A percentile compares a stretch with the other conserved stretches of the same genome.
phyloP scores from a whole-genome alignment of 2,113 vertebrate species.

The Phrynosoma platyrhinos region DNA sequence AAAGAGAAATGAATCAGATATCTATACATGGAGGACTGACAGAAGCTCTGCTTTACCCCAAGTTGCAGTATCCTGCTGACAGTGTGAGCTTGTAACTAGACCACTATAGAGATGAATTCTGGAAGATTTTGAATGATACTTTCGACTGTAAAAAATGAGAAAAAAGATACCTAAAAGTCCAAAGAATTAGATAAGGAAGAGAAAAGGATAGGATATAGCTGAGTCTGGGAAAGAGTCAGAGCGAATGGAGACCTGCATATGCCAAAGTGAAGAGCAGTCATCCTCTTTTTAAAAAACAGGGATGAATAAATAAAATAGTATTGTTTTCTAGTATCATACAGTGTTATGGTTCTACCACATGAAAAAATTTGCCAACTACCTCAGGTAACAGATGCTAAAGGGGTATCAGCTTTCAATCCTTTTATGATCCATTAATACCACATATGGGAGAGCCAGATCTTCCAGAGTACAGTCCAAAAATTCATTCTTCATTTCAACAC shows the following conservation, averaged over 20 bases:
- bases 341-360: no score
- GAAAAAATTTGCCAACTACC: no score
- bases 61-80: slow-evolving; percentile 21
- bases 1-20: slow-evolving; percentile 33
- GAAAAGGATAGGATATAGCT: neutral
- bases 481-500: no score
- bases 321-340: no score
- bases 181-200: neutral
- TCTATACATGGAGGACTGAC: neutral
- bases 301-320: no score
- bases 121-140: neutral
- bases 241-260: slow-evolving; percentile 17
- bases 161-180: neutral
- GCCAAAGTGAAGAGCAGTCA: slow-evolving; percentile 14
- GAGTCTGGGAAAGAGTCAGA: neutral
- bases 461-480: no score
- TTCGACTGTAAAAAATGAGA: neutral
- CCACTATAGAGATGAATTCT: slow-evolving; percentile 7
- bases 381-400: no score
- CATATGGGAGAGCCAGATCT: no score
- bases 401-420: no score
- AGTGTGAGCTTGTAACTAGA: slow-evolving; percentile 15
- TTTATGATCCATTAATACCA: no score
- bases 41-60: slow-evolving; percentile 26
- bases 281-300: no score